Evolutionary conservation across 2,797 vertebrate genomes (phyloP), one percentile per base, ranked within the genome.

Genomic region (Bucorvus abyssinicus): DNA sequence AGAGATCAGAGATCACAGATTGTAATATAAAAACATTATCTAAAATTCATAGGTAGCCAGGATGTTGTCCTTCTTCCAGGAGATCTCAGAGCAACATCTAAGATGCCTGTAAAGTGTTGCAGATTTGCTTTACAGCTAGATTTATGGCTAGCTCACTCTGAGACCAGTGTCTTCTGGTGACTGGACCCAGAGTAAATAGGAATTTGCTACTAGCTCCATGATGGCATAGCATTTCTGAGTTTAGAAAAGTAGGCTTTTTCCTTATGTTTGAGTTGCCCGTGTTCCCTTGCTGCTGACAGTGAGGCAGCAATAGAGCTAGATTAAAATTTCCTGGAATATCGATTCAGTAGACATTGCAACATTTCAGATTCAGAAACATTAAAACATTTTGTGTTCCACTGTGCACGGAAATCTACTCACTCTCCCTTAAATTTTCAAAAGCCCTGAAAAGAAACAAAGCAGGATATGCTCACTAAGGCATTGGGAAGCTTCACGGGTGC

Each of bases 1-100:
- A 75, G 4, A 68, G 6, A 75, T 10, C 2, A 75, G 5, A 64
- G 7, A 75, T 10, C 2, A 3, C 0, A 0, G 2, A 55, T 83
- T 15, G 8, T 22, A 59, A 55, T 49, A 52, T 2, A 71, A 64
- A 80, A 68, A 19, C 10, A 27, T 8, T 30, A 4, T 44, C 24
- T 75, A 68, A 70, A 84, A 57, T 23, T 78, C 71, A 16, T 1
- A 65, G 26, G 44, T 38, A 82, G 4, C 19, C 55, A 84, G 12
- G 56, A 89, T 40, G 32, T 73, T 19, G 10, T 68, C 16, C 26
- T 18, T 42, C 42, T 59, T 65, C 19, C 30, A 68, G 34, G 22
- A 85, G 5, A 56, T 34, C 29, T 55, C 29, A 2, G 45, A 70
- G 16, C 27, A 56, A 23, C 26, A 56, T 49, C 55, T 79, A 30